phyloP scores from a whole-genome alignment of 2,113 vertebrate species.

The Psittacula cyanocephala region DNA sequence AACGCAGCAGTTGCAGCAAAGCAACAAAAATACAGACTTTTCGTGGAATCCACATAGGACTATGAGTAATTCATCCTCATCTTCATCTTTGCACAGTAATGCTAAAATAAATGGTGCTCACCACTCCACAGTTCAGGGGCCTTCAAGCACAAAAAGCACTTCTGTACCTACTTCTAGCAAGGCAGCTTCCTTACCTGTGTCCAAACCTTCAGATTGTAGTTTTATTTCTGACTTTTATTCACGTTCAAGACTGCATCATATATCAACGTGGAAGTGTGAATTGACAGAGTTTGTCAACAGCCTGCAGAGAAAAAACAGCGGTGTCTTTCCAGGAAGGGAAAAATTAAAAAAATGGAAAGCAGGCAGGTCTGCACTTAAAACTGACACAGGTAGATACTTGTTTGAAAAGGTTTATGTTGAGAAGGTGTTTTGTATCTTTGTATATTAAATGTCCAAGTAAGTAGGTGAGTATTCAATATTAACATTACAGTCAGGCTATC shows the following conservation, averaged over 20 bases:
- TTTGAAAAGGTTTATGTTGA: conserved; percentile 62
- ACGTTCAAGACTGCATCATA: conserved; percentile 93
- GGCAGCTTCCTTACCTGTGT: conserved; percentile 64
- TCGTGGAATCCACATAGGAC: conserved; percentile 72
- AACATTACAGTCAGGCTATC: background rate
- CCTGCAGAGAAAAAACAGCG: conserved; percentile 84
- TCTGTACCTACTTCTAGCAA: conserved; percentile 68
- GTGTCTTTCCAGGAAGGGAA: conserved; percentile 89
- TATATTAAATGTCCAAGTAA: background rate
- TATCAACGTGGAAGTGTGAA: conserved; percentile 92
- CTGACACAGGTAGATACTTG: conserved; percentile 80
- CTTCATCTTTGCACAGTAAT: conserved; percentile 76
- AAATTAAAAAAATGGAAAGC: conserved; percentile 87
- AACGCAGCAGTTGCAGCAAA: conserved; percentile 66
- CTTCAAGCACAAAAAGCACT: conserved; percentile 85
- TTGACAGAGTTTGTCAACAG: conserved; percentile 93
- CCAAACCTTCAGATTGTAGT: conserved; percentile 78
- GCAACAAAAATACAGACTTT: conserved; percentile 64
- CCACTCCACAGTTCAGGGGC: conserved; percentile 77
- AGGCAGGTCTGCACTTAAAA: conserved; percentile 79
- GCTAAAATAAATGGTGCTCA: conserved; percentile 89
- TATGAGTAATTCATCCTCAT: conserved; percentile 63
- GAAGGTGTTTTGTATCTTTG: background rate
- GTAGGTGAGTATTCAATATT: background rate
- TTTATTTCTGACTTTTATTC: conserved; percentile 96